Conservation (phyloP, 2,113 vertebrate genomes). For the Drymodes brunneopygia region DNA sequence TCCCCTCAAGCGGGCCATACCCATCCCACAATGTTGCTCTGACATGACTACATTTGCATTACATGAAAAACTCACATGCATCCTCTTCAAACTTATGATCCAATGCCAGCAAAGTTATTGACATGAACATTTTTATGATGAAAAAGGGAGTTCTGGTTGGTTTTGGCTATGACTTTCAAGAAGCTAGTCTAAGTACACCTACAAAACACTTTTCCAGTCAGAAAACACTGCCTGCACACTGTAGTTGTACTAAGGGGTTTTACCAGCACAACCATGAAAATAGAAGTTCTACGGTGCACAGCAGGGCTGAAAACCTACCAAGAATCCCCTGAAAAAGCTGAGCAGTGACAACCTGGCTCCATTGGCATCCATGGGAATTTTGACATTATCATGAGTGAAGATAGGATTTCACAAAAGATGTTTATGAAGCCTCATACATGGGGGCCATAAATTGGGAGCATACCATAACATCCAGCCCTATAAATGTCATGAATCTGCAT, state of each 20-base stretch:
- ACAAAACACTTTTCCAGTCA: not conserved
- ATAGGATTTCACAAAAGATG: not conserved
- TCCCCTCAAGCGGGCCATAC: not conserved
- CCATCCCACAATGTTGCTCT: fast-evolving
- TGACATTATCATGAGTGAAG: not conserved
- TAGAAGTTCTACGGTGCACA: not conserved
- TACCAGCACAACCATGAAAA: not conserved
- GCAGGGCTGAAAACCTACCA: not conserved
- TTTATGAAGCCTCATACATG: not conserved
- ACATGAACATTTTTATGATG: not conserved
- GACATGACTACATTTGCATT: not conserved
- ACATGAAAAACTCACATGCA: not conserved
- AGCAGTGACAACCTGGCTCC: not conserved
- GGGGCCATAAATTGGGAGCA: not conserved
- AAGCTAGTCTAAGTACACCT: not conserved
- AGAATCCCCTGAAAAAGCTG: not conserved
- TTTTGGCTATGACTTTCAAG: not conserved
- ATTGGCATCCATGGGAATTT: not conserved
- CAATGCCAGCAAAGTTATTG: not conserved
- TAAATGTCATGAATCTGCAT: not conserved
- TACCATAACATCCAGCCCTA: not conserved
- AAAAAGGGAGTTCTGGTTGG: not conserved
- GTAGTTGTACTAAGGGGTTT: not conserved
- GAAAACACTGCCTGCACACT: not conserved
- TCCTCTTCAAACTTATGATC: not conserved